Evolutionary conservation across 2,888 invertebrate genomes (phyloP), one percentile per base, ranked within the genome.

Genomic region (Melieria picta): DNA sequence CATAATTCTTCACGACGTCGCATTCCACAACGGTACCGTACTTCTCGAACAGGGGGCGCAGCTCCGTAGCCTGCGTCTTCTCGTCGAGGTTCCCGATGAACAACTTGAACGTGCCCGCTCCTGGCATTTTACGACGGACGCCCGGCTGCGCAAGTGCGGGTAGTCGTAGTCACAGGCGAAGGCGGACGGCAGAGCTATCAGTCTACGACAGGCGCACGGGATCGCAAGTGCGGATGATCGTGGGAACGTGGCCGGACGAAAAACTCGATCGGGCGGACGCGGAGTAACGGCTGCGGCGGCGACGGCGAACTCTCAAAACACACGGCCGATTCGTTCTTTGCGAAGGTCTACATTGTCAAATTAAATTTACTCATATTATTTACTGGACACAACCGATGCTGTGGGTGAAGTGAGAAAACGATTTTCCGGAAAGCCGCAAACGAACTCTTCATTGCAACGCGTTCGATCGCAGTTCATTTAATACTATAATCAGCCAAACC

Each of bases 1-100:
- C 98, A 92, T 96, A 98, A 90, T 98, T 98, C 90, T 97, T 96
- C 83, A 98, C 94, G 86, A 99, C 95, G 90, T 98, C 98, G 89
- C 97, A 98, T 90, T 99, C 98, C 85, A 96, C 94, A 85, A 99
- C 98, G 89, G 93, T 94, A 87, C 98, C 98, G 93, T 94, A 97
- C 87, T 96, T 96, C 89, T 96, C 96, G 90, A 99, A 99, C 80
- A 98, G 90, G 88, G 95, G 93, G 89, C 94, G 93, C 89, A 98
- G 90, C 90, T 94, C 92, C 87, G 92, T 90, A 89, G 93, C 92
- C 82, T 94, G 92, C 76, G 96, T 95, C 88, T 94, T 94, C 89
- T 96, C 96, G 89, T 95, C 93, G 83, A 98, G 91, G 90, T 98
- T 98, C 86, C 98, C 98, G 90, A 98, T 95, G 91, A 98, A 98